A percentile compares a stretch with the other conserved stretches of the same genome.
These are phyloP conservation scores for Muraenolepis orangiensis DNA, from an alignment of 2,797 vertebrate species.

Conservation along the genomic window DNA sequence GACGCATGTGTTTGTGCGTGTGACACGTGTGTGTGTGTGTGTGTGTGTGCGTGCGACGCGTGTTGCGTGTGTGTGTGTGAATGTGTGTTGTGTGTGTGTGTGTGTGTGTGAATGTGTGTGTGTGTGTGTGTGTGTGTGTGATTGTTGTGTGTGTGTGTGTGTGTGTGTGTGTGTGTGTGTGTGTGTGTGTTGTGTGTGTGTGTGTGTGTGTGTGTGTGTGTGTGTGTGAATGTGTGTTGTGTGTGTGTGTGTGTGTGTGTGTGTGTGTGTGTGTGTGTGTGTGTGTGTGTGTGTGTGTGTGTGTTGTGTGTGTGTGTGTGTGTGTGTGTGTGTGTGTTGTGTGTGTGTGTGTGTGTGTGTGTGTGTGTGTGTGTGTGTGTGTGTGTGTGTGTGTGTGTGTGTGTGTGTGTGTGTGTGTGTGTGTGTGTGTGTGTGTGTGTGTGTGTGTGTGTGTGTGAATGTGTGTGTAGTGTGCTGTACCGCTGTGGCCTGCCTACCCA, in stretches of 20 bases:
- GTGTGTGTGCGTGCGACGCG: too few species aligned
- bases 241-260: slow-evolving; percentile 18
- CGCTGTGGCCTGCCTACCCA: slow-evolving; percentile 30
- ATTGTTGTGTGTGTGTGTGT: slow-evolving; percentile 20
- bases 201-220: slow-evolving; percentile 19
- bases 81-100: slow-evolving; percentile 4
- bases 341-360: slow-evolving; percentile 25
- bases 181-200: slow-evolving; percentile 24
- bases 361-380: not conserved
- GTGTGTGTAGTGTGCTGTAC: slow-evolving; percentile 22
- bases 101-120: slow-evolving; percentile 24
- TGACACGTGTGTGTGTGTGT: slow-evolving; percentile 19
- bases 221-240: slow-evolving; percentile 2
- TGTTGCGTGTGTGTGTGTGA: slow-evolving; percentile 23
- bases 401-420: not conserved
- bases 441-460: slow-evolving; percentile 19
- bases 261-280: slow-evolving; percentile 14
- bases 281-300: not conserved
- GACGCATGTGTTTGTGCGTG: too few species aligned
- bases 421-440: slow-evolving; percentile 21
- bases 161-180: slow-evolving; percentile 19
- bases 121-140: not conserved
- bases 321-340: not conserved
- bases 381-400: slow-evolving; percentile 24
- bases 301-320: not conserved